These are phyloP conservation scores for Haliaeetus leucogaster DNA, from an alignment of 2,113 vertebrate genomes.

Conservation along the genomic window DNA sequence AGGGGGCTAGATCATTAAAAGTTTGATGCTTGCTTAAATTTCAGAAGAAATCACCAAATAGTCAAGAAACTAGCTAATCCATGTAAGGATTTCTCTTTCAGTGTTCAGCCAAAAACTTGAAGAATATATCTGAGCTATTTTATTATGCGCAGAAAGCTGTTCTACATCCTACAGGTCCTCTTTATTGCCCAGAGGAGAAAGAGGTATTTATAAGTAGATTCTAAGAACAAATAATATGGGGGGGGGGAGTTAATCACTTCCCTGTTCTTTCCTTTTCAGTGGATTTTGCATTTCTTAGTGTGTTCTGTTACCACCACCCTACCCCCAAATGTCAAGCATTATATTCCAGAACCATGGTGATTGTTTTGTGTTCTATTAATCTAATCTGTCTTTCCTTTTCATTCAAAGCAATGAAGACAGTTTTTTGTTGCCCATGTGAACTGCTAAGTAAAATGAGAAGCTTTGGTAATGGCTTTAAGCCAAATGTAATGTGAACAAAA, in stretches of 20 bases:
- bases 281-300: not conserved
- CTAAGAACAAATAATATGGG: not conserved
- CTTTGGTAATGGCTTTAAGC: not conserved
- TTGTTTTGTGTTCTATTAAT: not conserved
- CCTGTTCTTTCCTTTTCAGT: not conserved
- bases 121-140: conserved; percentile 98
- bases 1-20: not conserved
- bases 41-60: not conserved
- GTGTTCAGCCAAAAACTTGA: conserved; percentile 99
- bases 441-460: not conserved
- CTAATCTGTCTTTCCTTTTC: not conserved
- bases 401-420: not conserved
- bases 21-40: not conserved
- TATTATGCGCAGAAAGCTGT: conserved; percentile 99
- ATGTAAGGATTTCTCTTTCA: conserved; percentile 60
- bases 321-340: not conserved
- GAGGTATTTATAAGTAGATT: conserved; percentile 80
- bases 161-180: conserved; percentile 94
- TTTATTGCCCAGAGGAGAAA: conserved; percentile 97
- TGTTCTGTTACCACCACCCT: not conserved
- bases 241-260: not conserved
- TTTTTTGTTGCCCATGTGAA: not conserved
- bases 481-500: not conserved
- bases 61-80: not conserved
- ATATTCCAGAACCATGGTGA: not conserved